Base-by-base conservation (phyloP, 1,140 invertebrate species). In the Aphelenchoides avenae region DNA sequence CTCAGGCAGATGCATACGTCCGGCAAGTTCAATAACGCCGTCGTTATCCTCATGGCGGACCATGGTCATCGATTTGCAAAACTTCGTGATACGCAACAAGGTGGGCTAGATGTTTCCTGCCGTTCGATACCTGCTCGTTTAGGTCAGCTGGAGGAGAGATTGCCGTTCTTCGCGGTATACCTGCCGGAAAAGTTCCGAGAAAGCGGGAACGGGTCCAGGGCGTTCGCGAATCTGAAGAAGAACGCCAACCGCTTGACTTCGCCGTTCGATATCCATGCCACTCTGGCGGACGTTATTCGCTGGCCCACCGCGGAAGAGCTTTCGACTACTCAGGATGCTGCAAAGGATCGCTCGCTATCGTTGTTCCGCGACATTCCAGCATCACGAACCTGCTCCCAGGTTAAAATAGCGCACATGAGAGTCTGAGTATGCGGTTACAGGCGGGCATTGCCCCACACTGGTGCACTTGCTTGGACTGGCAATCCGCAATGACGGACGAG, bases 371-470 rank as follows among this genome's bases (percentile, higher is more conserved):
- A 77, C 50, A 77, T 82, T 40, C 77, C 81, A 0, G 18, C 50
- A 5, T 58, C 67, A 15, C 59, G 81, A 50, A 74, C 74, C 22
- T 82, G 81, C 43, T 50, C 44, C 20, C 61, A 74, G 27, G 64
- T 71, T n/a, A n/a, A n/a, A n/a, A n/a, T n/a, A n/a, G n/a, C n/a
- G n/a, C n/a, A n/a, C n/a, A n/a, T n/a, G n/a, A n/a, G n/a, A n/a
- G n/a, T n/a, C n/a, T n/a, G n/a, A n/a, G n/a, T n/a, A n/a, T n/a
- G n/a, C n/a, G n/a, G n/a, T n/a, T 83, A n/a, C 84, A 90, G 77
- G 90, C 90, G 3, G 87, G 85, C 29, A 89, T 94, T 46, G 87
- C 89, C 72, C 85, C 89, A 0, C 91, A 94, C 78, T 95, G 91
- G 91, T 95, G 91, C 71, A 86, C 89, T 15, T 95, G 91, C 71